These are phyloP conservation scores for Sialia sialis DNA, from an alignment of 2,113 vertebrate genomes.

Conservation along the genomic window DNA sequence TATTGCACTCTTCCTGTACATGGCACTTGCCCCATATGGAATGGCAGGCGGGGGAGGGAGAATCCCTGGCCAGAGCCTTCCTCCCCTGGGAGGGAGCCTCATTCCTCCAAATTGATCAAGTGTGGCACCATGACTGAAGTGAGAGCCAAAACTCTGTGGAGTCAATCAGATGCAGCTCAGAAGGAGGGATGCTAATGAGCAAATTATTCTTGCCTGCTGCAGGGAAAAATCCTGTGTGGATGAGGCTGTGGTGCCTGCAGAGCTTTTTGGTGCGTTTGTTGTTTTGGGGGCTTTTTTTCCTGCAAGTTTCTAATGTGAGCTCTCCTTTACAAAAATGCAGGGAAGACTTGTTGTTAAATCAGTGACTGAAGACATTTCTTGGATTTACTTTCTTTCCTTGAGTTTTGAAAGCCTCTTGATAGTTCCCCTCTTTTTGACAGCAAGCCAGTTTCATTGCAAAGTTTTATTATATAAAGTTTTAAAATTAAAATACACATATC, in stretches of 20 bases:
- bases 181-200: not conserved
- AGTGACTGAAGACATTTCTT: not conserved
- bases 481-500: not conserved
- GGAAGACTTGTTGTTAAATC: not conserved
- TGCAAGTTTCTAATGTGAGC: not conserved
- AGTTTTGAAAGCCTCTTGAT: not conserved
- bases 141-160: not conserved
- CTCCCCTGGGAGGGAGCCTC: not conserved
- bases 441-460: not conserved
- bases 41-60: not conserved
- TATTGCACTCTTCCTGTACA: not conserved
- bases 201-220: not conserved
- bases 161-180: not conserved
- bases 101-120: not conserved
- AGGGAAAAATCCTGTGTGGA: not conserved
- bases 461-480: not conserved
- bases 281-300: accelerated
- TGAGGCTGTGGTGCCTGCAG: not conserved
- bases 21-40: not conserved
- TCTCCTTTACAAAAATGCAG: not conserved
- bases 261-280: not conserved
- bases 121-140: not conserved
- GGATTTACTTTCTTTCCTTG: not conserved
- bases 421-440: not conserved
- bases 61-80: not conserved